Evolutionary conservation across 2,888 invertebrate genomes (phyloP).

Genomic region (Agriopis leucophaearia): DNA sequence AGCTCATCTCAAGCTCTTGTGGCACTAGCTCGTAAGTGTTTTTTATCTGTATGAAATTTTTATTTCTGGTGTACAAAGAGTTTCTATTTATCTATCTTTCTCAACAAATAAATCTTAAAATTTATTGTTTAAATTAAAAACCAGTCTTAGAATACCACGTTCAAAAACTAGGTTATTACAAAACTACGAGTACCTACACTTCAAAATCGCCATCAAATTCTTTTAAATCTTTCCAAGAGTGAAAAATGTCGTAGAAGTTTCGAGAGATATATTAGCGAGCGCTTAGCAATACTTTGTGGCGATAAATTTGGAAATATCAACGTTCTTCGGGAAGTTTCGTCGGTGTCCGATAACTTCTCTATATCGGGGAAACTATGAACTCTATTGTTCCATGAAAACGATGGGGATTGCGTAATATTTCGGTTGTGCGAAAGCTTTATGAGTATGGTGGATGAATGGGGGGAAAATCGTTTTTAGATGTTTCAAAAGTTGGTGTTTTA

Average conservation of each 20-base stretch:
- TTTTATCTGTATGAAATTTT: too few relatives aligned
- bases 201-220: constrained; percentile 44
- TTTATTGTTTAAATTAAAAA: not conserved
- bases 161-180: constrained; percentile 18
- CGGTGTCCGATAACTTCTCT: constrained; percentile 46
- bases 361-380: constrained; percentile 48
- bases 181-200: constrained; percentile 15
- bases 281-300: constrained; percentile 51
- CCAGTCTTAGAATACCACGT: not conserved
- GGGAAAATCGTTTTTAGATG: constrained; percentile 33
- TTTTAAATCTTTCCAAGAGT: constrained; percentile 39
- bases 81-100: too few relatives aligned
- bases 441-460: constrained; percentile 29
- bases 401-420: constrained; percentile 44
- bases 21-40: too few relatives aligned
- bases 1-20: too few relatives aligned
- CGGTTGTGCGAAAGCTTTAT: constrained; percentile 37
- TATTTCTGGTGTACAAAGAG: too few relatives aligned
- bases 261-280: constrained; percentile 49
- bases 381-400: constrained; percentile 50
- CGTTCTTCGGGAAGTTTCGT: constrained; percentile 49
- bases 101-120: not conserved
- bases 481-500: constrained; percentile 28
- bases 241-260: constrained; percentile 45
- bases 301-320: constrained; percentile 51